Conservation (phyloP, 2,888 invertebrate genomes). For the Agrotis ipsilon region DNA sequence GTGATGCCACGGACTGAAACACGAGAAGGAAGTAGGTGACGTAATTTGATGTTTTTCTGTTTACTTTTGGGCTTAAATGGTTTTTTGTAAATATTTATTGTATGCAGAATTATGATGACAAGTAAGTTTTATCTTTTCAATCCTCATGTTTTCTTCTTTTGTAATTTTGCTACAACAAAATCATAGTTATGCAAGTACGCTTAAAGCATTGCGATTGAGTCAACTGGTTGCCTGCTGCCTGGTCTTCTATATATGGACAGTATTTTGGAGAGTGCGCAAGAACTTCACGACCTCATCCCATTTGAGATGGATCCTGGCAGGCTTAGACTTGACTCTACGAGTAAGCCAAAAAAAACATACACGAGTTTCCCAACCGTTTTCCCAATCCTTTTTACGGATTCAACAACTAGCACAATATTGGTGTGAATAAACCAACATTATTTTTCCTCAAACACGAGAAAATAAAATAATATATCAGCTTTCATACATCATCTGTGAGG, state of each 20-base stretch:
- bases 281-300: too few relatives aligned
- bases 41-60: constrained; percentile 30
- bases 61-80: constrained; percentile 17
- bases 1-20: constrained; percentile 46
- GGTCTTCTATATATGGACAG: too few relatives aligned
- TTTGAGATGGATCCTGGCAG: too few relatives aligned
- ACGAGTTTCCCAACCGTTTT: not conserved
- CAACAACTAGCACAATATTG: constrained; percentile 24
- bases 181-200: not conserved
- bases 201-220: too few relatives aligned
- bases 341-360: not conserved
- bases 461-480: constrained; percentile 52
- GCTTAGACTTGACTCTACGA: too few relatives aligned
- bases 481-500: constrained; percentile 49
- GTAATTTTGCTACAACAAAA: not conserved
- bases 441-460: constrained; percentile 26
- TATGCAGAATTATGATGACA: not conserved
- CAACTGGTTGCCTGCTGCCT: too few relatives aligned
- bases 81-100: constrained; percentile 2
- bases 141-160: too few relatives aligned
- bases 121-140: not conserved
- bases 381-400: constrained; percentile 30
- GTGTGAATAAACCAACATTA: constrained; percentile 31
- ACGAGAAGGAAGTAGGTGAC: not conserved
- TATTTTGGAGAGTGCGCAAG: too few relatives aligned